These are phyloP conservation scores for Oplegnathus fasciatus DNA, from an alignment of 2,113 vertebrate species.

Conservation along the genomic window DNA sequence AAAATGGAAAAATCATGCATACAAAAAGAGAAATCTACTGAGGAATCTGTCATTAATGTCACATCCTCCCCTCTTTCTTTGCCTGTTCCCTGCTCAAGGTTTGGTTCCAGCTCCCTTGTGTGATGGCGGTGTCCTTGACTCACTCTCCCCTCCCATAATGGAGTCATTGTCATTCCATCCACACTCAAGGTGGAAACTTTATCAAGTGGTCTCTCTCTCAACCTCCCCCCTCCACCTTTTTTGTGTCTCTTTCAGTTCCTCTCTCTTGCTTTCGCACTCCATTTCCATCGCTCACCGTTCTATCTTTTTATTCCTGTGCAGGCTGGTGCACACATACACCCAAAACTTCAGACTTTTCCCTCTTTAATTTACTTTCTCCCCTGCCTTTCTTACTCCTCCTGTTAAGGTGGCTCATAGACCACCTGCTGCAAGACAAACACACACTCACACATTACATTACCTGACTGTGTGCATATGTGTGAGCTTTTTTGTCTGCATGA, in stretches of 20 bases:
- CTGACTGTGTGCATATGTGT: slow-evolving; percentile 27
- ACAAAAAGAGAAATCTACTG: slow-evolving; percentile 30
- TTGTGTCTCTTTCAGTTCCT: slow-evolving; percentile 33
- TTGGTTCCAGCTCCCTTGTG: slow-evolving; percentile 32
- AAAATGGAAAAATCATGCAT: slow-evolving; percentile 41
- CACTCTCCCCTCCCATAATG: slow-evolving; percentile 31
- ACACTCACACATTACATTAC: slow-evolving; percentile 22
- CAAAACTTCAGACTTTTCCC: slow-evolving; percentile 18
- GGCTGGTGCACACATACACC: background rate
- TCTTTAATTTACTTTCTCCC: slow-evolving; percentile 19
- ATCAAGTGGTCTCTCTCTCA: slow-evolving; percentile 55
- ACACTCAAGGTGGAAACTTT: slow-evolving; percentile 61
- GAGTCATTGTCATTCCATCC: slow-evolving; percentile 64
- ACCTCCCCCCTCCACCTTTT: slow-evolving; percentile 12
- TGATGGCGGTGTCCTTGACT: slow-evolving; percentile 50
- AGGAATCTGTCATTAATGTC: slow-evolving; percentile 40
- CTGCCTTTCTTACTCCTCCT: background rate
- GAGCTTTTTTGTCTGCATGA: slow-evolving; percentile 48
- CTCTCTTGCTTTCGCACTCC: slow-evolving; percentile 20
- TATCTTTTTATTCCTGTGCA: slow-evolving; percentile 1
- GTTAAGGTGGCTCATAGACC: slow-evolving; percentile 5
- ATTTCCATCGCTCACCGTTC: slow-evolving; percentile 21
- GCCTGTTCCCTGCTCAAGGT: slow-evolving; percentile 1
- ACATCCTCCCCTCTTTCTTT: background rate
- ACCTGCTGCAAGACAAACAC: slow-evolving; percentile 38